Percentiles rank a stretch among this genome's conserved stretches.
Conservation (phyloP, 1,140 invertebrate genomes). For the Cydia fagiglandana region DNA sequence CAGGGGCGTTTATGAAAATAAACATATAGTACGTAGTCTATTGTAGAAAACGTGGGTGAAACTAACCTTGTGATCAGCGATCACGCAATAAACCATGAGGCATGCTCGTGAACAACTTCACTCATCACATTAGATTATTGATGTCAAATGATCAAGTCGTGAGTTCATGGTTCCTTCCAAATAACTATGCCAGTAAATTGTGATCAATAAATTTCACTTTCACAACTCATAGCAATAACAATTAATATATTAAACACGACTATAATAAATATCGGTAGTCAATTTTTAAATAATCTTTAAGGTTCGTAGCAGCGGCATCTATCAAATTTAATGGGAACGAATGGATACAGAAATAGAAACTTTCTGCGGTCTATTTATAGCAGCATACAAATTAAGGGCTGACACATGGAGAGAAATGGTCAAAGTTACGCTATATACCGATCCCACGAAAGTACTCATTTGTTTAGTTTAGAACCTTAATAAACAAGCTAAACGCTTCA, state of each 20-base stretch:
- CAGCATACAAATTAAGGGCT: conserved; percentile 11
- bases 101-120: conserved; percentile 13
- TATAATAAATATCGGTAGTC: neutral
- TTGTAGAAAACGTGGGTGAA: conserved; percentile 25
- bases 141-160: conserved; percentile 26
- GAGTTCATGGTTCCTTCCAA: conserved; percentile 10
- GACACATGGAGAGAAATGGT: conserved; percentile 19
- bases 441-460: neutral
- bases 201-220: conserved; percentile 14
- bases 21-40: conserved; percentile 12
- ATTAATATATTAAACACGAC: neutral
- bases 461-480: neutral
- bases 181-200: conserved; percentile 9
- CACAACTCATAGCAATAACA: conserved; percentile 7
- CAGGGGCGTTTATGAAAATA: conserved; percentile 30
- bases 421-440: neutral
- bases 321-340: conserved; percentile 26
- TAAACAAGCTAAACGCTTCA: neutral
- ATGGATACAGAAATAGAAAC: conserved; percentile 24
- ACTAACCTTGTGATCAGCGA: conserved; percentile 23
- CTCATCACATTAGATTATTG: conserved; percentile 23
- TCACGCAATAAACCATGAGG: conserved; percentile 22
- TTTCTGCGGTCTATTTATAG: conserved; percentile 26
- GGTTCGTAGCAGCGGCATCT: conserved; percentile 8
- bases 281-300: conserved; percentile 24